A percentile compares a stretch with the other conserved stretches of the same genome.
phyloP scores from a whole-genome alignment of 1,140 invertebrate genomes.

The Acyrthosiphon pisum region DNA sequence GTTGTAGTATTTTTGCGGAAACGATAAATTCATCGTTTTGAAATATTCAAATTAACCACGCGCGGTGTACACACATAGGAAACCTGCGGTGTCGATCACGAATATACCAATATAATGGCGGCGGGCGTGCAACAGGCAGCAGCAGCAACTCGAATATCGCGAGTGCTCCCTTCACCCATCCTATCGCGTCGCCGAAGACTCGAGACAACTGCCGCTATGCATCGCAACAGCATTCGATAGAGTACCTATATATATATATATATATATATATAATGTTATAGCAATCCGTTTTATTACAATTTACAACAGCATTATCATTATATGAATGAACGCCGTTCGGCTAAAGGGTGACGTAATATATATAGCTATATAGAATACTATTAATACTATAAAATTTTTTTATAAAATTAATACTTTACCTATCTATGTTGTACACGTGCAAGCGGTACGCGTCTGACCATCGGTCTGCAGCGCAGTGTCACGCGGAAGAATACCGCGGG shows the following conservation, averaged over 20 bases:
- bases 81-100: constrained; percentile 46
- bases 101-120: background rate
- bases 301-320: background rate
- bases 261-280: background rate
- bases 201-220: background rate
- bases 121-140: background rate
- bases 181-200: background rate
- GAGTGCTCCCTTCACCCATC: no score
- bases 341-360: background rate
- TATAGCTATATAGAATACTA: background rate
- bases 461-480: background rate
- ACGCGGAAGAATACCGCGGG: background rate
- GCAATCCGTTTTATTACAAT: background rate
- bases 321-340: background rate
- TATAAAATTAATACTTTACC: no score
- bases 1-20: constrained; percentile 31
- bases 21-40: constrained; percentile 43
- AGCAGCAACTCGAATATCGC: background rate
- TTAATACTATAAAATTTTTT: no score
- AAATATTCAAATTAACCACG: constrained; percentile 46
- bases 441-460: background rate
- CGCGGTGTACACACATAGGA: background rate
- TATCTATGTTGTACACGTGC: no score
- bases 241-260: no score
- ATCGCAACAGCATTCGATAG: background rate